Evolutionary conservation across 2,888 invertebrate species (phyloP).

Genomic region (Hyppa rectilinea): DNA sequence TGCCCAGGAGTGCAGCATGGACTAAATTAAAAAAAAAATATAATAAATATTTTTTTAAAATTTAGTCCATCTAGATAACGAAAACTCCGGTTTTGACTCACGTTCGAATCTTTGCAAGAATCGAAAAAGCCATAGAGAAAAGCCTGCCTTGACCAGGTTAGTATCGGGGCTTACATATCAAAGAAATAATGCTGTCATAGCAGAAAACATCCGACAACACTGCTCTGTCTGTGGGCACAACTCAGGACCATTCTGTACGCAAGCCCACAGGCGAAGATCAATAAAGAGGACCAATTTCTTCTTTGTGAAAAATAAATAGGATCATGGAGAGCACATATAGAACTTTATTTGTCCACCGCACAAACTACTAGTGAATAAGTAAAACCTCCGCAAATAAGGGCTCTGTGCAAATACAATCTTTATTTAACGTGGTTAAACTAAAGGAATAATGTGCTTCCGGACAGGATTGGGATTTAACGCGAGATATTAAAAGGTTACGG

Average conservation of each 20-base stretch:
- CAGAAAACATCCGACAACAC: background rate
- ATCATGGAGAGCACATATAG: conserved; percentile 41
- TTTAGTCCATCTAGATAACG: no score
- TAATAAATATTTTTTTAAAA: no score
- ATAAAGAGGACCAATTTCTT: conserved; percentile 51
- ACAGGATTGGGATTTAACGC: conserved; percentile 22
- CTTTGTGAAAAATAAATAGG: conserved; percentile 56
- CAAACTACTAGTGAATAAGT: conserved; percentile 62
- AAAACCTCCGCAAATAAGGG: conserved; percentile 62
- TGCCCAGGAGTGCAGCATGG: no score
- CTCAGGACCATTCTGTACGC: background rate
- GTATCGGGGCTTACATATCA: background rate
- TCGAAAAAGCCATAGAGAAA: background rate
- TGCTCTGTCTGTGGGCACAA: background rate
- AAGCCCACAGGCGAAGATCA: conserved; percentile 20
- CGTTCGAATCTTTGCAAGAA: no score
- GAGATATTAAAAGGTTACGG: background rate
- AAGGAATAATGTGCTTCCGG: conserved; percentile 35
- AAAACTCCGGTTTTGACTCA: background rate
- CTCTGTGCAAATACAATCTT: conserved; percentile 54
- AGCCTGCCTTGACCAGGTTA: background rate
- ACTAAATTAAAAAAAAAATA: no score
- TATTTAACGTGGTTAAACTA: conserved; percentile 46
- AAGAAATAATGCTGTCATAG: background rate
- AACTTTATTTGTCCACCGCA: conserved; percentile 53